Conservation (phyloP, 1,140 invertebrate species). For the Leptinotarsa texana region DNA sequence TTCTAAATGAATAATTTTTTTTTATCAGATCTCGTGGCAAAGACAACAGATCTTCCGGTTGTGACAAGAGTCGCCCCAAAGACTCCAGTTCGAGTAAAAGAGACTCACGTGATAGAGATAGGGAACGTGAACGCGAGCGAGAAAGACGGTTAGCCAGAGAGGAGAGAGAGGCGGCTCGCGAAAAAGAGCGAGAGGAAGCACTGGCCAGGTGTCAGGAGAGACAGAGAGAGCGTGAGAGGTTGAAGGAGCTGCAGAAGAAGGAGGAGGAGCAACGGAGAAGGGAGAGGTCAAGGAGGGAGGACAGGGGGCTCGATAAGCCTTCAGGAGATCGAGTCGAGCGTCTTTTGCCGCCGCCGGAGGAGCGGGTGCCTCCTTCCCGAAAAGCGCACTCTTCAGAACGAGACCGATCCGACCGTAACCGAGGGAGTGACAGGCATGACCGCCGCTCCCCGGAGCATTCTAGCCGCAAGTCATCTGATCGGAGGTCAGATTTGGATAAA, state of each 20-base stretch:
- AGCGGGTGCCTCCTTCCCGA: conserved; percentile 48
- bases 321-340: conserved; percentile 49
- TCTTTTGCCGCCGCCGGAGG: conserved; percentile 50
- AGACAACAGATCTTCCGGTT: conserved; percentile 29
- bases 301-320: conserved; percentile 54
- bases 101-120: conserved; percentile 50
- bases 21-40: conserved; percentile 31
- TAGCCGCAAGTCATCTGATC: conserved; percentile 44
- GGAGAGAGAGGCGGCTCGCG: conserved; percentile 59
- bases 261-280: conserved; percentile 53
- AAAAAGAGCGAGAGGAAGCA: conserved; percentile 64
- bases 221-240: conserved; percentile 65
- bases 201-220: conserved; percentile 62
- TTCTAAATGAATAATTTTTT: too few species aligned
- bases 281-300: conserved; percentile 48
- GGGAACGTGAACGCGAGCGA: conserved; percentile 59
- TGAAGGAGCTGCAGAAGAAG: conserved; percentile 49
- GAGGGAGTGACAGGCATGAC: conserved; percentile 35
- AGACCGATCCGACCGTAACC: conserved; percentile 38
- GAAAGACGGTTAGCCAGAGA: conserved; percentile 55
- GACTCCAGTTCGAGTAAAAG: conserved; percentile 28
- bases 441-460: conserved; percentile 33
- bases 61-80: background rate
- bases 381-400: conserved; percentile 46
- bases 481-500: conserved; percentile 40